Conservation (phyloP, 1,140 invertebrate species). For the Cephus cinctus region DNA sequence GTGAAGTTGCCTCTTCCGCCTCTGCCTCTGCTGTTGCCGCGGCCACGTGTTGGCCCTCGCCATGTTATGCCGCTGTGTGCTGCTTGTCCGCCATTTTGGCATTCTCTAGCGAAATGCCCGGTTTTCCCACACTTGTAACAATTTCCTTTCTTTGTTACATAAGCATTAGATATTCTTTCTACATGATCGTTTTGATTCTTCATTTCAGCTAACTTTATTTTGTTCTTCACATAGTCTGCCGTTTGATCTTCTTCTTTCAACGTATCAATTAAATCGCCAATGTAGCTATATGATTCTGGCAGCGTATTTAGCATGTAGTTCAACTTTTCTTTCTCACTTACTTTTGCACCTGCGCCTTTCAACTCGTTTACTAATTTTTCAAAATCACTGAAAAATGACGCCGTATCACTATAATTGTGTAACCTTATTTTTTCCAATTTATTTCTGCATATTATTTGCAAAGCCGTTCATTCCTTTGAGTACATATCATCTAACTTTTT, state of each 20-base stretch:
- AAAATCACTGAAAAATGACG: constrained; percentile 26
- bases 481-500: constrained; percentile 27
- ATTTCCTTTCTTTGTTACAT: constrained; percentile 8
- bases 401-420: constrained; percentile 17
- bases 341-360: too few species aligned
- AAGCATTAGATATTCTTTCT: constrained; percentile 14
- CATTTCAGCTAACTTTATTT: constrained; percentile 11
- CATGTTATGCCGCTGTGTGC: constrained; percentile 2
- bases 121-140: constrained; percentile 16
- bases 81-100: constrained; percentile 2
- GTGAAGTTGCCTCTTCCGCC: not conserved
- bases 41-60: constrained; percentile 14
- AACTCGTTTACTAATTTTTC: constrained; percentile 26
- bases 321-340: constrained; percentile 28
- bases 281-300: constrained; percentile 21
- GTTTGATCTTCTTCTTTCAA: constrained; percentile 8
- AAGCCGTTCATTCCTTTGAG: constrained; percentile 25
- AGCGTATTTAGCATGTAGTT: constrained; percentile 35
- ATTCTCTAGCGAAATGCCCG: constrained; percentile 9
- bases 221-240: constrained; percentile 13
- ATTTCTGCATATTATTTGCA: constrained; percentile 26
- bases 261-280: constrained; percentile 15
- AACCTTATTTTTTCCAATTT: constrained; percentile 23
- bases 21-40: not conserved
- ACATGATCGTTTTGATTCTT: constrained; percentile 8